phyloP scores from a whole-genome alignment of 2,888 invertebrate species.

The Callyntrura sp. region DNA sequence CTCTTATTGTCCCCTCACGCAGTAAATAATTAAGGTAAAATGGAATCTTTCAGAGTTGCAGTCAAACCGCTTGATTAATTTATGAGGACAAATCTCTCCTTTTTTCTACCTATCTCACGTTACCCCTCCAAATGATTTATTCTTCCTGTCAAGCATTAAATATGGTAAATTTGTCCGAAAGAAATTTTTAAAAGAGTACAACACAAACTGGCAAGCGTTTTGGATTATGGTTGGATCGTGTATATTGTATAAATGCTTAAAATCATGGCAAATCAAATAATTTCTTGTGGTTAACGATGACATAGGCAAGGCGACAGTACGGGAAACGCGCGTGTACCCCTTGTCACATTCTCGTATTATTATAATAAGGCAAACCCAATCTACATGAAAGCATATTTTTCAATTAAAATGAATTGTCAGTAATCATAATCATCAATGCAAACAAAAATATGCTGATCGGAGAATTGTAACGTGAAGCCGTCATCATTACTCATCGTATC shows the following conservation, averaged over 20 bases:
- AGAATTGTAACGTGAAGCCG: neutral
- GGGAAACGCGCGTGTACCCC: neutral
- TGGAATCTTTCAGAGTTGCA: neutral
- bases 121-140: neutral
- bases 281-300: too few relatives aligned
- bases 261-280: too few relatives aligned
- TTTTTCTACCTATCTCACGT: neutral
- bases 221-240: too few relatives aligned
- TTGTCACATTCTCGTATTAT: too few relatives aligned
- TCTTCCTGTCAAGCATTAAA: neutral
- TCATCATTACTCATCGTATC: slow-evolving; percentile 16
- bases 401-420: neutral
- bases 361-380: too few relatives aligned
- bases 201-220: too few relatives aligned
- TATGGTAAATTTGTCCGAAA: neutral
- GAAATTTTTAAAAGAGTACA: too few relatives aligned
- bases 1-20: neutral
- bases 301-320: neutral
- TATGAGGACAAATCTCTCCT: neutral
- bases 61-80: slow-evolving; percentile 11
- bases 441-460: neutral
- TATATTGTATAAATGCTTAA: too few relatives aligned
- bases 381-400: too few relatives aligned
- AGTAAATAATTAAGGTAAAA: neutral
- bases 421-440: neutral